phyloP scores from a whole-genome alignment of 2,888 invertebrate species.

The Synergus umbraculus region DNA sequence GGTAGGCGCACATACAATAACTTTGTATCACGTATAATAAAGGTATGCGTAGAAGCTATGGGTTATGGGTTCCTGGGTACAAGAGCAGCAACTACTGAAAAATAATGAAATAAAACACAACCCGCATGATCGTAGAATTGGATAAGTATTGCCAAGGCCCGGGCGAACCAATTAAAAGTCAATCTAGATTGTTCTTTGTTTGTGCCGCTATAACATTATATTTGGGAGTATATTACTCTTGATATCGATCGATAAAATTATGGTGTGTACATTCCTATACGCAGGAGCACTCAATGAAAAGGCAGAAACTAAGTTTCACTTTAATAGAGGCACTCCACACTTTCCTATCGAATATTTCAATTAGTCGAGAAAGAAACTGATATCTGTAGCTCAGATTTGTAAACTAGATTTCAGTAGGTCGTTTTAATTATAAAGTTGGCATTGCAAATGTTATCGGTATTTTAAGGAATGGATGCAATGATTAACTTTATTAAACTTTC shows the following conservation, averaged over 20 bases:
- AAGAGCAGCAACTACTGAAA: slow-evolving; percentile 45
- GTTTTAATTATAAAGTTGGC: slow-evolving; percentile 7
- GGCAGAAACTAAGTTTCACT: slow-evolving; percentile 18
- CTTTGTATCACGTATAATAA: slow-evolving; percentile 1
- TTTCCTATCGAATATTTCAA: slow-evolving; percentile 25
- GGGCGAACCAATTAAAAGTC: slow-evolving; percentile 60
- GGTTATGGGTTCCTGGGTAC: neutral
- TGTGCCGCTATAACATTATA: slow-evolving; percentile 48
- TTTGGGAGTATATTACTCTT: slow-evolving; percentile 37
- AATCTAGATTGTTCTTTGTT: slow-evolving; percentile 58
- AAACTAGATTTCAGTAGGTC: neutral
- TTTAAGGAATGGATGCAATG: too few relatives aligned
- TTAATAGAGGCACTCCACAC: slow-evolving; percentile 15
- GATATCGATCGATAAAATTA: slow-evolving; percentile 43
- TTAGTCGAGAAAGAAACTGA: neutral
- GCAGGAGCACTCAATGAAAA: slow-evolving; percentile 15
- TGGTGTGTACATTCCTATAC: neutral
- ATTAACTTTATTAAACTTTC: too few relatives aligned
- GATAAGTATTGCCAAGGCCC: slow-evolving; percentile 58
- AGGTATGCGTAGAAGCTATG: slow-evolving; percentile 4
- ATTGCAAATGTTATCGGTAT: neutral
- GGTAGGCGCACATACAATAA: slow-evolving; percentile 16
- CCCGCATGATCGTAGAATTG: slow-evolving; percentile 43
- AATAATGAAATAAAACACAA: slow-evolving; percentile 46
- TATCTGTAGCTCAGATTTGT: neutral